These are phyloP conservation scores for Cydia splendana DNA, from an alignment of 1,140 invertebrate species.

Conservation along the genomic window DNA sequence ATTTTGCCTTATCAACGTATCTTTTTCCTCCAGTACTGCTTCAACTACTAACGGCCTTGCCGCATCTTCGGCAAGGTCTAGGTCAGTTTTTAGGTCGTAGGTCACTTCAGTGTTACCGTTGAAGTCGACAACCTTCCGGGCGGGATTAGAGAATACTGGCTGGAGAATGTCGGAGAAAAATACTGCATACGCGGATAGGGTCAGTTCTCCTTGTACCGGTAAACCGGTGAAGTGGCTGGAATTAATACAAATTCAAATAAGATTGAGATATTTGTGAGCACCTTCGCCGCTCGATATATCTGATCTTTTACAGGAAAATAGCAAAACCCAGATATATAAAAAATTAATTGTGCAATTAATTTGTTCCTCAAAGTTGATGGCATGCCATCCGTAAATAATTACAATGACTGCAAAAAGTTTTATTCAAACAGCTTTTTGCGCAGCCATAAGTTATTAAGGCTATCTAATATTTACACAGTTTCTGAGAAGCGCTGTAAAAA, in stretches of 20 bases:
- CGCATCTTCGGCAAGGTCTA: slow-evolving; percentile 88
- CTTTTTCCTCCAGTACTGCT: slow-evolving; percentile 88
- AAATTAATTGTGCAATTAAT: background rate
- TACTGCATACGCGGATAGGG: slow-evolving; percentile 87
- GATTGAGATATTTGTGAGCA: background rate
- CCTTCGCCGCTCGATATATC: no score
- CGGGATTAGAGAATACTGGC: slow-evolving; percentile 86
- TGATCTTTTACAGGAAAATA: background rate
- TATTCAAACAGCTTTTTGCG: background rate
- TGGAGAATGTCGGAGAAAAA: slow-evolving; percentile 89
- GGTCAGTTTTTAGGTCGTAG: slow-evolving; percentile 84
- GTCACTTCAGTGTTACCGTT: slow-evolving; percentile 88
- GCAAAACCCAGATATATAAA: background rate
- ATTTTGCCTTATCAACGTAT: slow-evolving; percentile 91
- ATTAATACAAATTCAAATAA: slow-evolving; percentile 6
- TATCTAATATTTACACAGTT: background rate
- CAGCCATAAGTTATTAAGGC: background rate
- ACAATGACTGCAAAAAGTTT: slow-evolving; percentile 6
- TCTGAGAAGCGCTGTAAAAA: background rate
- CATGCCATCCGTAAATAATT: slow-evolving; percentile 11
- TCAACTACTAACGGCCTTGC: slow-evolving; percentile 88
- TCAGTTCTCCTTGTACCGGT: slow-evolving; percentile 89
- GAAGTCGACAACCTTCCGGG: slow-evolving; percentile 89
- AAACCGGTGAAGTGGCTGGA: slow-evolving; percentile 84
- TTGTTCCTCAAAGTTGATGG: background rate